Conservation (phyloP, 2,113 vertebrate genomes). For the Chelonoidis abingdonii region DNA sequence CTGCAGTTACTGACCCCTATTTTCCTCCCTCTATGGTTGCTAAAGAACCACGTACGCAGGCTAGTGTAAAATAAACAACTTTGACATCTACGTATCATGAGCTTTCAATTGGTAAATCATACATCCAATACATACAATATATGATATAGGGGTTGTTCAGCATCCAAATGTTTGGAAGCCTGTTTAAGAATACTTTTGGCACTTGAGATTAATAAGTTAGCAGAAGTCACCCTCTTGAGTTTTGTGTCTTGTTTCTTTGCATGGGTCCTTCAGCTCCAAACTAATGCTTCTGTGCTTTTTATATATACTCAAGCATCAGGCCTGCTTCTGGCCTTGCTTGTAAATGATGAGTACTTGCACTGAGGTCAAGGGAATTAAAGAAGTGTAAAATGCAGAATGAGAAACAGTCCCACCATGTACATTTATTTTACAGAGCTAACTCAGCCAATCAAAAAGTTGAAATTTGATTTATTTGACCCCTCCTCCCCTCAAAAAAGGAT, state of each 20-base stretch:
- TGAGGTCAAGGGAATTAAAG: not conserved
- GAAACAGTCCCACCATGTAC: no score
- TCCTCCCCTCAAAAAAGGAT: not conserved
- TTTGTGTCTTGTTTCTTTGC: not conserved
- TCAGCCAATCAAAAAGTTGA: not conserved
- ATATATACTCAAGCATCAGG: not conserved
- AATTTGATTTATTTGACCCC: no score
- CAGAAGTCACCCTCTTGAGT: not conserved
- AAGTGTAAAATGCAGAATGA: no score
- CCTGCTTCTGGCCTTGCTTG: not conserved
- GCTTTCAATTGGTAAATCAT: not conserved
- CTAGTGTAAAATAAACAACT: not conserved
- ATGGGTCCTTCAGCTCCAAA: not conserved
- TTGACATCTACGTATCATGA: not conserved
- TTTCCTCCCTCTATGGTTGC: not conserved
- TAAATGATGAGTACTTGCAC: not conserved
- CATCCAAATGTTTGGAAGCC: not conserved
- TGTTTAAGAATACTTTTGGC: not conserved
- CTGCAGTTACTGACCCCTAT: not conserved
- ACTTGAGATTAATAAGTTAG: not conserved
- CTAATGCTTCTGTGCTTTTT: not conserved
- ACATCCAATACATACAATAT: not conserved
- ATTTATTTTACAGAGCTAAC: not conserved
- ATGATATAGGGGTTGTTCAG: not conserved
- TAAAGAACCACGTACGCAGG: not conserved